Base-by-base conservation (phyloP, 1,140 invertebrate genomes). In the Aphelenchoides besseyi region DNA sequence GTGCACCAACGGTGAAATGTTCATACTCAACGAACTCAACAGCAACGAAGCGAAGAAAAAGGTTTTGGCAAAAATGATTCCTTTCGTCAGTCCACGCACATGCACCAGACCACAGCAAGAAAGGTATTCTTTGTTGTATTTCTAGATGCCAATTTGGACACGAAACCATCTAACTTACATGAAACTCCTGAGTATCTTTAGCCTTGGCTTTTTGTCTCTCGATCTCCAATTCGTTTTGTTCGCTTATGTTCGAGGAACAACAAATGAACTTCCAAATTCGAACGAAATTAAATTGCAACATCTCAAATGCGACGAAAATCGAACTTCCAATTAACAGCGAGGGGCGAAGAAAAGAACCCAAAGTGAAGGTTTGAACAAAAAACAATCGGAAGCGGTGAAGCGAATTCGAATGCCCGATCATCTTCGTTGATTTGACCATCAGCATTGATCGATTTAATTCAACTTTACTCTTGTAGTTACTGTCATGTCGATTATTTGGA, bases 31-130 rank as follows among this genome's bases (percentile, higher is more conserved):
- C n/a, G 48, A 66, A 1, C 16, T 37, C 30, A 37, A 16, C 16
- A 66, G 1, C 12, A 66, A 35, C 16, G 32, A 66, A 2, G 28
- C 63, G 30, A 66, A 66, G 48, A 66, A 16, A 32, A 66, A 66
- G 12, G 36, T 66, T 33, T 66, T 66, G 29, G 32, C 3, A 53
- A 66, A 29, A 32, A 66, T 37, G 12, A 66, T 33, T 36, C 26
- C 36, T 12, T 35, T 29, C 28, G 63, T 29, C 63, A 66, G 36
- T 26, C 12, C 32, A 29, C n/a, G 16, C 0, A 66, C 29, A 30
- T 66, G 63, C 16, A 66, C 32, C 32, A 66, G 36, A 2, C 1
- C 32, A 35, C 63, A 66, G 3, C 63, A 66, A 3, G 63, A 33
- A 2, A 36, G 30, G 36, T 66, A 66, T 12, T 33, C 26, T 32